Evolutionary conservation across 64 coral and sea anemone genomes (phyloP).

Genomic region (Pachyseris speciosa): DNA sequence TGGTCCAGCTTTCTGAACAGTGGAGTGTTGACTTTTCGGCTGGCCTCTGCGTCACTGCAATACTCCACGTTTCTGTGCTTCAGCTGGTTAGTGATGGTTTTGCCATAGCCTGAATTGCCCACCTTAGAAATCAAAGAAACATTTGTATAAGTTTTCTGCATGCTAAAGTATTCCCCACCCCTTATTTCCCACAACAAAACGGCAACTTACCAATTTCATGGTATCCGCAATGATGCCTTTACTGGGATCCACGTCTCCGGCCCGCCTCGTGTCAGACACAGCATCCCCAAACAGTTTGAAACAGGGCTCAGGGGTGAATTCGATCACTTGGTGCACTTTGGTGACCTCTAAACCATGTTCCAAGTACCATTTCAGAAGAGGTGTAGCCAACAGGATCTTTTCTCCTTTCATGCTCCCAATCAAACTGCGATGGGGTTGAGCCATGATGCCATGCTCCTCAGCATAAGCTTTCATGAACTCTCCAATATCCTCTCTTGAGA

Average conservation of each 20-base stretch:
- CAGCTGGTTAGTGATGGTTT: slow-evolving; percentile 29
- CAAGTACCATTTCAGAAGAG: slow-evolving; percentile 57
- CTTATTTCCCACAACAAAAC: no score
- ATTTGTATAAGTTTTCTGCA: no score
- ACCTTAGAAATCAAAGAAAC: no score
- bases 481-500: no score
- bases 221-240: slow-evolving; percentile 40
- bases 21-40: neutral
- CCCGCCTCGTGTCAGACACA: slow-evolving; percentile 48
- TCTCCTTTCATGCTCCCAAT: slow-evolving; percentile 47
- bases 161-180: no score
- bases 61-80: neutral
- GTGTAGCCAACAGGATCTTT: slow-evolving; percentile 44
- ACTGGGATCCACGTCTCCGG: slow-evolving; percentile 35
- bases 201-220: slow-evolving; percentile 2
- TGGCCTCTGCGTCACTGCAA: neutral
- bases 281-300: slow-evolving; percentile 47
- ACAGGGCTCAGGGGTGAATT: slow-evolving; percentile 37
- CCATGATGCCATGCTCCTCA: no score
- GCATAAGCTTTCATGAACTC: no score
- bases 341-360: slow-evolving; percentile 53
- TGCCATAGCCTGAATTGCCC: neutral
- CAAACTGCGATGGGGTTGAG: slow-evolving; percentile 26
- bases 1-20: neutral
- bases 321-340: slow-evolving; percentile 22